phyloP scores from a whole-genome alignment of 2,113 vertebrate species.

The Ictalurus furcatus region DNA sequence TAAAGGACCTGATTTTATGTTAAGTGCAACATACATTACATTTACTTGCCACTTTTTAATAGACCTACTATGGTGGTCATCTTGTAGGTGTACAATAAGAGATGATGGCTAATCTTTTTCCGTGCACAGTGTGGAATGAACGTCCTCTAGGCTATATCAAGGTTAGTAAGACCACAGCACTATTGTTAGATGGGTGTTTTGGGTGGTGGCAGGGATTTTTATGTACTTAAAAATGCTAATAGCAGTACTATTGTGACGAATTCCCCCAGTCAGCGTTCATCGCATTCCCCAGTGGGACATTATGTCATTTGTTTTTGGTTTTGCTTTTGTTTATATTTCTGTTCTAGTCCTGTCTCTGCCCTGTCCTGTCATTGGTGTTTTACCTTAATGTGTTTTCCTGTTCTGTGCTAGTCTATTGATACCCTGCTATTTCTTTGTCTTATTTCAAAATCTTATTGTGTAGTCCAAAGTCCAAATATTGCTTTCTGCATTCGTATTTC shows the following conservation, averaged over 20 bases:
- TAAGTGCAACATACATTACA: not conserved
- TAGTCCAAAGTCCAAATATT: not conserved
- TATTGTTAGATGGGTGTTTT: not conserved
- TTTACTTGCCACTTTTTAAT: not conserved
- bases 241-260: not conserved
- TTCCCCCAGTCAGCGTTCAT: too few species aligned
- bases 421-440: not conserved
- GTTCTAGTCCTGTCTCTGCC: not conserved
- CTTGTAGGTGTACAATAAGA: not conserved
- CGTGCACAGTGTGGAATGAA: not conserved
- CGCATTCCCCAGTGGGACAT: not conserved
- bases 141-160: too few species aligned
- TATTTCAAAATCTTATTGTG: not conserved
- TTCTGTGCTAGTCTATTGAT: not conserved
- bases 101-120: not conserved
- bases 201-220: not conserved
- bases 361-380: not conserved
- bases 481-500: not conserved
- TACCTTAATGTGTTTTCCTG: not conserved
- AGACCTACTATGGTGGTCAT: not conserved
- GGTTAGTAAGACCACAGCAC: not conserved
- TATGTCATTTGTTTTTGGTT: not conserved
- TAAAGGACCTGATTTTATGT: not conserved
- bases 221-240: not conserved
- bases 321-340: not conserved